Evolutionary conservation across 1,140 invertebrate species (phyloP), one percentile per base, ranked within the genome.

Genomic region (Trissolcus basalis): DNA sequence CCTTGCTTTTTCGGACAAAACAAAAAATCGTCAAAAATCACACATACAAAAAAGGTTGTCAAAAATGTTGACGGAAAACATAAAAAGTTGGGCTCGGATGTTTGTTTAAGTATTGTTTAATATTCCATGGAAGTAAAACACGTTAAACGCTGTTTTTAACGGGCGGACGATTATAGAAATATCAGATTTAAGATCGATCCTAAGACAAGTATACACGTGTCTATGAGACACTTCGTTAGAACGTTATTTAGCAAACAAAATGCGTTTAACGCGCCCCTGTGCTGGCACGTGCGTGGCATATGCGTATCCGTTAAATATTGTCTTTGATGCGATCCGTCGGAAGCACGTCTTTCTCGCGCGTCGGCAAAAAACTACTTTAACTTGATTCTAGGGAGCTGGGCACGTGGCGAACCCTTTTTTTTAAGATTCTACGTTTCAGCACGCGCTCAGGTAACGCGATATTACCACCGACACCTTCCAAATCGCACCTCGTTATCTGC

Each of bases 291-390:
- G 83, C 83, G 65, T 75, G 79, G 80, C 83, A 85, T 84, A 83
- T 83, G 82, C 83, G 81, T 79, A 77, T 80, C 81, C 72, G 82
- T 83, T 83, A 81, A 85, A 87, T 81, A 86, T 87, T 86, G 85
- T 87, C 86, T 87, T 87, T 87, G 83, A 86, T 80, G 83, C 82
- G 76, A 77, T 79, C 85, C 81, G 85, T 86, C 85, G 84, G 83
- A 84, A 84, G 73, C 81, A 74, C 71, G 80, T 80, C 70, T 70
- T 71, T 73, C 70, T 77, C 68, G 68, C 78, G 60, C 70, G 64
- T 41, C 60, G 63, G 69, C 55, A 83, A 87, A 87, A 87, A 87
- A 83, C 81, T 80, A 85, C 84, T 84, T 85, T 83, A 83, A 86
- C 84, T 86, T 86, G 84, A 85, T 85, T 86, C 80, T 80, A 75